Percentiles rank a stretch among this genome's conserved stretches.
Conservation (phyloP, 2,888 invertebrate species). For the Lithophane leautieri region DNA sequence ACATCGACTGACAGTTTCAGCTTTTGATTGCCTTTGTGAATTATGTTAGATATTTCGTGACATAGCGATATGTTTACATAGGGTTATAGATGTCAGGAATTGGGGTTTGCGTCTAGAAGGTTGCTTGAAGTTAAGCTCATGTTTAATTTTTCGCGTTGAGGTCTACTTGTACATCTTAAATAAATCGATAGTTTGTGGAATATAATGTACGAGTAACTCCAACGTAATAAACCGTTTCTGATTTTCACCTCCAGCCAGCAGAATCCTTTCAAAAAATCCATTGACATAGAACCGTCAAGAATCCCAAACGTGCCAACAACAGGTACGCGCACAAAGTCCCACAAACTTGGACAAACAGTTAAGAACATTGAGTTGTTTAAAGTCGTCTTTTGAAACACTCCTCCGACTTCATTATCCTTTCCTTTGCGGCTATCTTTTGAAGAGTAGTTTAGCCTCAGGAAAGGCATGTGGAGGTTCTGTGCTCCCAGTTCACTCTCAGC, state of each 20-base stretch:
- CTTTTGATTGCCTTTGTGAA: conserved; percentile 69
- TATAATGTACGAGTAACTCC: background rate
- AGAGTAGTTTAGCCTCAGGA: conserved; percentile 62
- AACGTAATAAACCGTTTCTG: background rate
- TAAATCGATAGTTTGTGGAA: too few species aligned
- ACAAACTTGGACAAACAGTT: conserved; percentile 59
- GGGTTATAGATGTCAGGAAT: conserved; percentile 36
- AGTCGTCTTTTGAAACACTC: conserved; percentile 65
- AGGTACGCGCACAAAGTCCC: conserved; percentile 40
- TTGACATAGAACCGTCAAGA: conserved; percentile 37
- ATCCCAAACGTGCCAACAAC: conserved; percentile 50
- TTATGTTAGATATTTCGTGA: conserved; percentile 63
- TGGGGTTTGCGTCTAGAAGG: conserved; percentile 10
- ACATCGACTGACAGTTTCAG: conserved; percentile 65
- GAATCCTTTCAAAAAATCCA: conserved; percentile 32
- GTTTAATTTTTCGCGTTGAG: background rate
- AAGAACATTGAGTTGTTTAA: conserved; percentile 64
- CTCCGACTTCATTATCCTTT: conserved; percentile 66
- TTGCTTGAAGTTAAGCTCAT: background rate
- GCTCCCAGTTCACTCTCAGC: conserved; percentile 37
- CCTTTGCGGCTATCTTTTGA: conserved; percentile 65
- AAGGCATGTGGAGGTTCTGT: conserved; percentile 48
- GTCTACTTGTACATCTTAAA: background rate
- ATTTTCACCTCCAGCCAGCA: conserved; percentile 16
- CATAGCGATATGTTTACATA: conserved; percentile 47